A percentile compares a stretch with the other conserved stretches of the same genome.
These are phyloP conservation scores for Mormyrus iriodes DNA, from an alignment of 2,113 vertebrate species.

Conservation along the genomic window DNA sequence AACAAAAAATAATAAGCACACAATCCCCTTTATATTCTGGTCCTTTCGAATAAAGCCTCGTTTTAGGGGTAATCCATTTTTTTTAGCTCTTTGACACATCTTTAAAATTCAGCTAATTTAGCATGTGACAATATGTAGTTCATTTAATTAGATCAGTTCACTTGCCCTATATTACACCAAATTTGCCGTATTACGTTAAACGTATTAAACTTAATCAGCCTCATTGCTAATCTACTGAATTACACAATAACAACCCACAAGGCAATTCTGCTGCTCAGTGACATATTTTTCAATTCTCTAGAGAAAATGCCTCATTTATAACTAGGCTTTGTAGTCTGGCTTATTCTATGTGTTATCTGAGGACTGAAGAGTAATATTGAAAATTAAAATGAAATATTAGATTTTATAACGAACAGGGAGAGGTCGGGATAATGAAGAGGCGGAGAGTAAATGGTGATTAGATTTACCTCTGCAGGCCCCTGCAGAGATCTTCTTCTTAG, in stretches of 20 bases:
- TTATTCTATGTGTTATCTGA: background rate
- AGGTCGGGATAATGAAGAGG: background rate
- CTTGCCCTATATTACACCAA: conserved; percentile 2
- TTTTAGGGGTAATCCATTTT: background rate
- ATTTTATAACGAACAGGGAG: background rate
- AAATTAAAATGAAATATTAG: background rate
- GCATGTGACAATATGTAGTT: conserved; percentile 9
- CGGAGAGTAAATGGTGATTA: background rate
- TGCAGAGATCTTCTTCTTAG: background rate
- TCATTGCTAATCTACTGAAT: background rate
- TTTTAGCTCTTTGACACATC: background rate
- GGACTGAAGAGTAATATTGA: background rate
- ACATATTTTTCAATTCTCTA: background rate
- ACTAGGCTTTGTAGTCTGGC: background rate
- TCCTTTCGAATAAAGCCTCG: background rate
- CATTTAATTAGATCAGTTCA: conserved; percentile 16
- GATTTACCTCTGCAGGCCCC: background rate
- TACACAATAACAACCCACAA: background rate
- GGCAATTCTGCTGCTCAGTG: background rate
- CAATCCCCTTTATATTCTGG: background rate
- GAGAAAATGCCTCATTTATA: background rate
- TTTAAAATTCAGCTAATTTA: conserved; percentile 9
- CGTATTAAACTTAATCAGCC: background rate
- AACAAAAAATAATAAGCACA: background rate
- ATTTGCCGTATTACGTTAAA: background rate